Conservation (phyloP, 2,797 vertebrate genomes). For the Alectoris magna region DNA sequence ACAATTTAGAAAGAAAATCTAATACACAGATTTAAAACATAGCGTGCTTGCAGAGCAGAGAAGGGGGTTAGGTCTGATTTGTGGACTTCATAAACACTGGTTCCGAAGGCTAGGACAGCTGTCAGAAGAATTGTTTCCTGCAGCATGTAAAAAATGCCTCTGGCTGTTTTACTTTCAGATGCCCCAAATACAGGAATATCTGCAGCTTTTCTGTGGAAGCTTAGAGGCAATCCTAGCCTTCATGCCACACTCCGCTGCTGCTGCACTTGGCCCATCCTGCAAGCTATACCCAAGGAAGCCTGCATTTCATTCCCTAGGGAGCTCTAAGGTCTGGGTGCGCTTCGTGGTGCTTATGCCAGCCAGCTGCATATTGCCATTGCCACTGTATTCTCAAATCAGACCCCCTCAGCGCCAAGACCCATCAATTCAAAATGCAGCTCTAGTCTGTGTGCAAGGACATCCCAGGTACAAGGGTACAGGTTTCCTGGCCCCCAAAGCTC, state of each 20-base stretch:
- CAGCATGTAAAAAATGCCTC: neutral
- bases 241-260: neutral
- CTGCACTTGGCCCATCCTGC: neutral
- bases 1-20: slow-evolving; percentile 72
- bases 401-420: neutral
- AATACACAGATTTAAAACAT: slow-evolving; percentile 61
- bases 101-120: neutral
- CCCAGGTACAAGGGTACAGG: neutral
- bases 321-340: neutral
- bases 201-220: neutral
- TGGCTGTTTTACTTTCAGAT: neutral
- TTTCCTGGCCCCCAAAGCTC: neutral
- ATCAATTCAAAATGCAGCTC: neutral
- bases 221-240: neutral
- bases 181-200: neutral
- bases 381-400: neutral
- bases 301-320: neutral
- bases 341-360: neutral
- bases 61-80: slow-evolving; percentile 5
- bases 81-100: neutral
- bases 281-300: neutral
- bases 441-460: fast-evolving
- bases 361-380: neutral
- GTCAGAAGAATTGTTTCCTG: slow-evolving; percentile 19
- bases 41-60: slow-evolving; percentile 16